Evolutionary conservation across 2,888 invertebrate species (phyloP).

Genomic region (Microchrysa polita): DNA sequence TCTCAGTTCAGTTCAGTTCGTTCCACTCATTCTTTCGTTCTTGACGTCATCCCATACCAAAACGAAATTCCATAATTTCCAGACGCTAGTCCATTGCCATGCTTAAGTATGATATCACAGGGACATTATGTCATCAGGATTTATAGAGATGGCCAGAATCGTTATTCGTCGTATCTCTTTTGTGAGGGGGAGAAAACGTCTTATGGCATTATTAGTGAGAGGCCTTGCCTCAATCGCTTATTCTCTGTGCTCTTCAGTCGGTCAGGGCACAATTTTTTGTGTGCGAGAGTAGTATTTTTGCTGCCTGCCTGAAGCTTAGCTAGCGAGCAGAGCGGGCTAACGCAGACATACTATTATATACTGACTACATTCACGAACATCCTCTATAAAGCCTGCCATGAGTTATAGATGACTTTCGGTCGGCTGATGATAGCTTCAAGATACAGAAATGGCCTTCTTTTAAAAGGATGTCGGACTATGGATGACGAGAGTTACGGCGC

Average conservation of each 20-base stretch:
- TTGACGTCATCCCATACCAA: constrained; percentile 9
- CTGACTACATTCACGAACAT: no score
- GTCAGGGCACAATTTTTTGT: constrained; percentile 29
- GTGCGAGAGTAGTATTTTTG: not conserved
- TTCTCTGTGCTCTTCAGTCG: no score
- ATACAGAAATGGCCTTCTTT: constrained; percentile 3
- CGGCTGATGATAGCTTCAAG: constrained; percentile 32
- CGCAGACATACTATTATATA: no score
- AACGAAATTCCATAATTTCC: constrained; percentile 4
- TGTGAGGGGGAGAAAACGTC: constrained; percentile 37
- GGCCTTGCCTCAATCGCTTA: not conserved
- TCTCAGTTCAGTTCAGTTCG: no score
- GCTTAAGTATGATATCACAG: constrained; percentile 45
- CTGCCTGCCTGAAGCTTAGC: not conserved
- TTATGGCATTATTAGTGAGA: constrained; percentile 48
- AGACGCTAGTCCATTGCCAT: constrained; percentile 19
- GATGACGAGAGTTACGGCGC: not conserved
- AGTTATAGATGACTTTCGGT: constrained; percentile 43
- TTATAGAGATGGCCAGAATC: constrained; percentile 48
- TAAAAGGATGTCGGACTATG: constrained; percentile 13
- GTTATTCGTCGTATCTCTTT: constrained; percentile 45
- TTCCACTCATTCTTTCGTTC: no score
- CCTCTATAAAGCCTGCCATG: not conserved
- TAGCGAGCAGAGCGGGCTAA: no score
- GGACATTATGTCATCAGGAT: constrained; percentile 47